A percentile compares a stretch with the other conserved stretches of the same genome.
phyloP scores from a whole-genome alignment of 2,113 vertebrate genomes.

The Plotosus lineatus region DNA sequence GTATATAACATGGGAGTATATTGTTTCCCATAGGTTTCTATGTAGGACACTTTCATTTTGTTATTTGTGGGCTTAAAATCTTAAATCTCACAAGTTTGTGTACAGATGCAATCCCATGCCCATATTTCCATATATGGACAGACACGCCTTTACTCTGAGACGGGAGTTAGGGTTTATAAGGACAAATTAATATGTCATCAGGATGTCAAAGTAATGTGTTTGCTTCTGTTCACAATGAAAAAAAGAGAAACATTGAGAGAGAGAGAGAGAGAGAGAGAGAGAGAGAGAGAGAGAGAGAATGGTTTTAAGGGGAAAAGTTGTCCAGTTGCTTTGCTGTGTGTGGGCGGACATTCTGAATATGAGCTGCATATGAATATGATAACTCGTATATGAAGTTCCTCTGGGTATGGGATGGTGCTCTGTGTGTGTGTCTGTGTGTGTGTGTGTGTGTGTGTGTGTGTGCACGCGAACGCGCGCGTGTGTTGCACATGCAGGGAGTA shows the following conservation, averaged over 20 bases:
- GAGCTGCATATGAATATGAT: slow-evolving; percentile 31
- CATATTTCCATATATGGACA: neutral
- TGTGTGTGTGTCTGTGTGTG: neutral
- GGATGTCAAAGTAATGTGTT: neutral
- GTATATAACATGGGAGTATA: neutral
- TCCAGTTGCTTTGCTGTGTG: neutral
- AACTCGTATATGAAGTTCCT: slow-evolving; percentile 12
- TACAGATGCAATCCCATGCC: neutral
- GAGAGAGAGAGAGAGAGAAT: too few relatives aligned
- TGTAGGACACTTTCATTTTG: neutral
- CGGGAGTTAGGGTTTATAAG: neutral
- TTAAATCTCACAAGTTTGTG: neutral
- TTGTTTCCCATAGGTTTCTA: neutral
- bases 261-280: too few relatives aligned
- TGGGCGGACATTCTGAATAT: slow-evolving; percentile 22
- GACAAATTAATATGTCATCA: neutral
- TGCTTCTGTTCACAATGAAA: neutral
- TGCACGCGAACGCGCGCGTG: neutral
- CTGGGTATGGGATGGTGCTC: slow-evolving; percentile 1
- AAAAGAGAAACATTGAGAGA: too few relatives aligned
- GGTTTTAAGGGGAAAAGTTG: neutral
- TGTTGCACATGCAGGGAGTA: slow-evolving; percentile 1
- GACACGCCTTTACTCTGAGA: neutral
- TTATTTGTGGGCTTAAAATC: neutral
- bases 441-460: slow-evolving; percentile 15